These are phyloP conservation scores for Galago senegalensis DNA, from an alignment of 2,797 vertebrate genomes.

Conservation along the genomic window DNA sequence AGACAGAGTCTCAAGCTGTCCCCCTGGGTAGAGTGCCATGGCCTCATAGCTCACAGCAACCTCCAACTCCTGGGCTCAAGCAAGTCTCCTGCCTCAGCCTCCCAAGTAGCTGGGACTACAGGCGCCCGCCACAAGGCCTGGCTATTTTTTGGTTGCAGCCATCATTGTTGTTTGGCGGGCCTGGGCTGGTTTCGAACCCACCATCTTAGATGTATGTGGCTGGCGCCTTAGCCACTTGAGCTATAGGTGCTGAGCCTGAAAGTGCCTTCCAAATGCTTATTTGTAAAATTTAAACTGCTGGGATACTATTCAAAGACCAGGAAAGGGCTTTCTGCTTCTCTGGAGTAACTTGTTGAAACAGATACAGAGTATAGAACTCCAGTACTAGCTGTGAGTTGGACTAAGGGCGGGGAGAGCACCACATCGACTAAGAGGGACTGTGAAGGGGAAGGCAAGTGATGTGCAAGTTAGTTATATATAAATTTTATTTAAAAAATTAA, in stretches of 20 bases:
- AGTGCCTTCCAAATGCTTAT: not conserved
- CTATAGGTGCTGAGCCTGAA: not conserved
- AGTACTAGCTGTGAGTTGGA: not conserved
- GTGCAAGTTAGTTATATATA: not conserved
- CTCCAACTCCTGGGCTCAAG: too few species aligned
- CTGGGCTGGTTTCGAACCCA: too few species aligned
- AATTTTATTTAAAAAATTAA: not conserved
- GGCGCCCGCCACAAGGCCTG: too few species aligned
- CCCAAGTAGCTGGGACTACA: too few species aligned
- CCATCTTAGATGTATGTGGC: too few species aligned
- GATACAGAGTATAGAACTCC: not conserved
- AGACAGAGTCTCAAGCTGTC: too few species aligned
- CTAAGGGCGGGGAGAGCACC: not conserved
- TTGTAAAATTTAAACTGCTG: not conserved
- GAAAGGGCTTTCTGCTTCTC: not conserved
- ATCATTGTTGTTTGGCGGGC: too few species aligned
- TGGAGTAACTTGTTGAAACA: not conserved
- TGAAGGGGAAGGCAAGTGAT: not conserved
- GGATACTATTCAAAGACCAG: not conserved
- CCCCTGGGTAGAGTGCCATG: too few species aligned
- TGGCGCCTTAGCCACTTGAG: too few species aligned
- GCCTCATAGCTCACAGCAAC: too few species aligned
- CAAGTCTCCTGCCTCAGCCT: too few species aligned
- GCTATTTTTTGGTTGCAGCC: too few species aligned
- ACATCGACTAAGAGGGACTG: rapidly evolving